Percentiles rank a stretch among this genome's conserved stretches.
Conservation (phyloP, 1,140 invertebrate species). For the Phthorimaea operculella region DNA sequence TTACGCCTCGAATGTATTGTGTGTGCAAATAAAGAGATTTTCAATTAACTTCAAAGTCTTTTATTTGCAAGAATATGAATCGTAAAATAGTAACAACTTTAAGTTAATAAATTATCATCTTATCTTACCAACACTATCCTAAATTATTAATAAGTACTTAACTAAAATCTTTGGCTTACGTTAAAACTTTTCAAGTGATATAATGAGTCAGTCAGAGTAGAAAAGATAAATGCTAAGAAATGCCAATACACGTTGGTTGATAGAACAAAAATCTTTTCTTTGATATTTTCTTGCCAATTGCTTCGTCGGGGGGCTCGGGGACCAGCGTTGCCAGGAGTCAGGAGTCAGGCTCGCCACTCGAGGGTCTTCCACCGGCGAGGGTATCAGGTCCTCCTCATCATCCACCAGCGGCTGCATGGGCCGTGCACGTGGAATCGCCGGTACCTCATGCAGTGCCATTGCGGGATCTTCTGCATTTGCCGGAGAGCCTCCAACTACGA, state of each 20-base stretch:
- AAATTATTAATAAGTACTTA: background rate
- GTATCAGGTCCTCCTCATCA: slow-evolving; percentile 36
- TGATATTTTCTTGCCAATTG: background rate
- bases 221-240: background rate
- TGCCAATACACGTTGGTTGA: background rate
- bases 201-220: background rate
- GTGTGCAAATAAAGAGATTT: background rate
- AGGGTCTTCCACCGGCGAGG: background rate
- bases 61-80: background rate
- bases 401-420: slow-evolving; percentile 74
- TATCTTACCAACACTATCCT: background rate
- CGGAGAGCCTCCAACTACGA: slow-evolving; percentile 55
- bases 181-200: background rate
- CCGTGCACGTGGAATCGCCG: slow-evolving; percentile 79
- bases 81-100: background rate
- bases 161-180: background rate
- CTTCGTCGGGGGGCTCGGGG: background rate
- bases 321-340: background rate
- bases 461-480: slow-evolving; percentile 76
- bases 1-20: too few species aligned
- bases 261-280: too few species aligned
- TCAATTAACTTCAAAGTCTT: background rate
- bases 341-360: background rate
- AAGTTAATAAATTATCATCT: background rate
- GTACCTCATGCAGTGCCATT: slow-evolving; percentile 83